A percentile compares a stretch with the other conserved stretches of the same genome.
phyloP scores from a whole-genome alignment of 2,113 vertebrate species.

The Prunella fulvescens region DNA sequence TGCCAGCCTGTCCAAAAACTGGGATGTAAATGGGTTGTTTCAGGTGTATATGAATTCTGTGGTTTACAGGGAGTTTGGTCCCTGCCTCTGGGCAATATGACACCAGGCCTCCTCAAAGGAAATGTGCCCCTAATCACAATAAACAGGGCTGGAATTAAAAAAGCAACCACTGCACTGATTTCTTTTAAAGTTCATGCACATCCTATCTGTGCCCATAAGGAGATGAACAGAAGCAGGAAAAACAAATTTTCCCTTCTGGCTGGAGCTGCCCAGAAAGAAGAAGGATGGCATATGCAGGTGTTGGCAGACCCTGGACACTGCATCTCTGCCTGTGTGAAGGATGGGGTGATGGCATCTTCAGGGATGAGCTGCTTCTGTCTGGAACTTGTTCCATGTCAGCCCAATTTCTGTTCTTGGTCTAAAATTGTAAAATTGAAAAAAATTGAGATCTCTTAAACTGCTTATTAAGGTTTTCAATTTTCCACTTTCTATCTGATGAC shows the following conservation, averaged over 20 bases:
- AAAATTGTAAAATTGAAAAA: neutral
- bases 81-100: neutral
- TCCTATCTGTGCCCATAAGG: neutral
- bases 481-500: neutral
- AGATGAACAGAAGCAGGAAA: neutral
- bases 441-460: neutral
- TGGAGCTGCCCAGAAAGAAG: neutral
- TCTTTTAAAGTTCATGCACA: neutral
- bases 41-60: accelerated
- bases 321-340: neutral
- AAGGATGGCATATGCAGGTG: neutral
- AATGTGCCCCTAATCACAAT: neutral
- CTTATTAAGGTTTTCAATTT: neutral
- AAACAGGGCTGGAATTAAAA: neutral
- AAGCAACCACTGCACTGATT: neutral
- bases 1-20: neutral
- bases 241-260: neutral
- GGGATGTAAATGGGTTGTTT: neutral
- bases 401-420: neutral
- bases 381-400: neutral
- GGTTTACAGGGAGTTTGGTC: neutral
- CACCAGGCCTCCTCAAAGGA: neutral
- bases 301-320: accelerated
- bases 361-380: neutral
- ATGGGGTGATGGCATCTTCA: neutral